phyloP scores from a whole-genome alignment of 2,888 invertebrate species.

The Drosophila parthenogenetica region DNA sequence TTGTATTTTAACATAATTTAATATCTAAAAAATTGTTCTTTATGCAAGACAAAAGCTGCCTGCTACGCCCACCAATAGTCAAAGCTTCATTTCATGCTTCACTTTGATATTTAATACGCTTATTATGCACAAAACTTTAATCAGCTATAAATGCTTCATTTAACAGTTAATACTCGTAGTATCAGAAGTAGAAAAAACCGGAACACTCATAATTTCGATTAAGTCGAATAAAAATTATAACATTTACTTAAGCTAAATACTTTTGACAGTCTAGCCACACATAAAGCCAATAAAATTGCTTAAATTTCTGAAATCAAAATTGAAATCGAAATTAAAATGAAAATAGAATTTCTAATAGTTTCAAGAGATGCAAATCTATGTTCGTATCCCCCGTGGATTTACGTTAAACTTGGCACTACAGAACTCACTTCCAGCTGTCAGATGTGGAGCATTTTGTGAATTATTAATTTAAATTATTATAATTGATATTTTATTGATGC shows the following conservation, averaged over 20 bases:
- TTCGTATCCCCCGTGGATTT: slow-evolving; percentile 5
- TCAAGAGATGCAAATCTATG: slow-evolving; percentile 1
- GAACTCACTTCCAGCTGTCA: slow-evolving; percentile 48
- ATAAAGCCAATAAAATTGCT: background rate
- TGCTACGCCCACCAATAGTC: background rate
- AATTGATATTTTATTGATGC: slow-evolving; percentile 68
- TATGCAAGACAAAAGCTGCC: slow-evolving; percentile 5
- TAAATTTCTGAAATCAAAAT: background rate
- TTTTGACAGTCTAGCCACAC: background rate
- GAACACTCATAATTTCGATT: background rate
- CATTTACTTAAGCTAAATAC: background rate
- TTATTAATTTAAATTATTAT: slow-evolving; percentile 72
- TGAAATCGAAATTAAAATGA: background rate
- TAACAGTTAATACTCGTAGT: slow-evolving; percentile 5
- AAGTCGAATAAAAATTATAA: background rate
- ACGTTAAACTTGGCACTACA: slow-evolving; percentile 6
- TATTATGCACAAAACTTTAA: background rate
- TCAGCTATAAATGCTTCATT: background rate
- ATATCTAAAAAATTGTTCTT: too few species aligned
- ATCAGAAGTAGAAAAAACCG: background rate
- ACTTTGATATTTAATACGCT: background rate
- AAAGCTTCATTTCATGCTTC: background rate
- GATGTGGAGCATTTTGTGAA: slow-evolving; percentile 51
- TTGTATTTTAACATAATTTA: too few species aligned
- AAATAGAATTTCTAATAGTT: background rate